phyloP scores from a whole-genome alignment of 2,888 invertebrate genomes.

The Dasypolia templi region DNA sequence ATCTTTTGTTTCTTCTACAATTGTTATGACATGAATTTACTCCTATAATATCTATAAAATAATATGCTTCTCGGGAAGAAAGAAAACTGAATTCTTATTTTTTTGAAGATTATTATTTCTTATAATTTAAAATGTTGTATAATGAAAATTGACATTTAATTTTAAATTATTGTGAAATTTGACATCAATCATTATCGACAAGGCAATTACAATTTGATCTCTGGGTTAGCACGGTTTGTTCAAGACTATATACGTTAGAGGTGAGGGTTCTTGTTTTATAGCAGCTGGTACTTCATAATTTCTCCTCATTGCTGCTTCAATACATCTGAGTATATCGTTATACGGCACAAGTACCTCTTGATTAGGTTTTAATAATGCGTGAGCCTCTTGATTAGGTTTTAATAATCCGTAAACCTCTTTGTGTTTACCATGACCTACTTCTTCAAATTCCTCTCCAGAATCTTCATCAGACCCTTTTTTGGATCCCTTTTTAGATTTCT shows the following conservation, averaged over 20 bases:
- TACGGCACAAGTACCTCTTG: conserved; percentile 71
- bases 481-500: conserved; percentile 22
- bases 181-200: conserved; percentile 68
- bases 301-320: conserved; percentile 76
- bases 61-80: neutral
- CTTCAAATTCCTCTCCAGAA: conserved; percentile 24
- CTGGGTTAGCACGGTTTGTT: conserved; percentile 75
- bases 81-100: neutral
- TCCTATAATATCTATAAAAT: too few relatives aligned
- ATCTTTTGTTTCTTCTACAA: neutral
- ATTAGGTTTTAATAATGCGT: conserved; percentile 50
- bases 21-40: neutral
- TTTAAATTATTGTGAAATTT: conserved; percentile 32
- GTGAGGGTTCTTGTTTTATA: conserved; percentile 70
- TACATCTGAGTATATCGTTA: conserved; percentile 81
- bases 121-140: too few relatives aligned
- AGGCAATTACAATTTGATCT: conserved; percentile 60
- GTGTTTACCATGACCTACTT: conserved; percentile 34
- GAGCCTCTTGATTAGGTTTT: conserved; percentile 47
- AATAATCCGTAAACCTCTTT: conserved; percentile 44
- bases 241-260: conserved; percentile 83
- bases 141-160: too few relatives aligned
- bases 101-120: too few relatives aligned
- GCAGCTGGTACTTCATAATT: conserved; percentile 59
- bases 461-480: conserved; percentile 22